These are phyloP conservation scores for Poeciliopsis occidentalis DNA, from an alignment of 2,113 vertebrate species.

Conservation along the genomic window DNA sequence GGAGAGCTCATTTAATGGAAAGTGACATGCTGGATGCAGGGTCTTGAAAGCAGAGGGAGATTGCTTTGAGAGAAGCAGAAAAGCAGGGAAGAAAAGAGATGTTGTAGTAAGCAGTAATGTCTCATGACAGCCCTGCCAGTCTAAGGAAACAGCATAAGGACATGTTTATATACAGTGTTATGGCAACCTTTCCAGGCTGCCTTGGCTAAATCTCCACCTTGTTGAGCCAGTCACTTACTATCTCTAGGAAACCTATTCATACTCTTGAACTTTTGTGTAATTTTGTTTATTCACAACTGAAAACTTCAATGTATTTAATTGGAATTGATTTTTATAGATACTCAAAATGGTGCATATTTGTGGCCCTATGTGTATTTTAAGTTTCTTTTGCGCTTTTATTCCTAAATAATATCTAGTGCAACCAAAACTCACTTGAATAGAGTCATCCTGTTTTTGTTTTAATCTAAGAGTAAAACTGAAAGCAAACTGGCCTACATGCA, in stretches of 20 bases:
- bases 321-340: background rate
- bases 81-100: conserved; percentile 8
- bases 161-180: conserved; percentile 60
- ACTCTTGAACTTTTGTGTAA: background rate
- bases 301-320: background rate
- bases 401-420: too few species aligned
- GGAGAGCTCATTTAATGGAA: conserved; percentile 44
- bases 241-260: conserved; percentile 10
- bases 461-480: background rate
- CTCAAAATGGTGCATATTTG: background rate
- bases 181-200: conserved; percentile 34
- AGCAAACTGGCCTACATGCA: background rate
- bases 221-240: conserved; percentile 18
- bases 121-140: conserved; percentile 55
- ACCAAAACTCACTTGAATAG: background rate
- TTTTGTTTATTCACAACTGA: background rate
- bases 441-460: background rate
- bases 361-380: background rate
- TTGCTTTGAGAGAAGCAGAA: conserved; percentile 25
- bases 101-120: conserved; percentile 46
- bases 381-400: too few species aligned
- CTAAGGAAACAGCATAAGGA: conserved; percentile 48
- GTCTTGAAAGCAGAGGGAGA: conserved; percentile 23
- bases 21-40: conserved; percentile 36
- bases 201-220: conserved; percentile 17